Percentiles rank a stretch among this genome's conserved stretches.
Conservation (phyloP, 2,888 invertebrate species). For the Plebejus melissa region DNA sequence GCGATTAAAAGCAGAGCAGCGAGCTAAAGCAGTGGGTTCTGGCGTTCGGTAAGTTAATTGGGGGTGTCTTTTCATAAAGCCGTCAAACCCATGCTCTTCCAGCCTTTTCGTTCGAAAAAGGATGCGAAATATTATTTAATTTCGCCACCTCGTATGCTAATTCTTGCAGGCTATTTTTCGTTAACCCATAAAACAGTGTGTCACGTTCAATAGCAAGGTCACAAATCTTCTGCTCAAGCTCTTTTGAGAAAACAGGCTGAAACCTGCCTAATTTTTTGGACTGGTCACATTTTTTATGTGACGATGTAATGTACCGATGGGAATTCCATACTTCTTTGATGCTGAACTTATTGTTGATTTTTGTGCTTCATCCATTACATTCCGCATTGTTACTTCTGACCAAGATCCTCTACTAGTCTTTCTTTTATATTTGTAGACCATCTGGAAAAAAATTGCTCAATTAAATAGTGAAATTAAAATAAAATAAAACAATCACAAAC, state of each 20-base stretch:
- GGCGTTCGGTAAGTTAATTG: neutral
- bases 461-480: neutral
- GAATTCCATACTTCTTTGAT: neutral
- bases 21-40: neutral
- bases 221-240: conserved; percentile 5
- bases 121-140: no score
- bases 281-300: neutral
- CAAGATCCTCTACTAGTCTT: neutral
- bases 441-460: neutral
- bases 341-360: neutral
- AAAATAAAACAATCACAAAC: neutral
- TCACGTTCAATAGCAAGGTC: neutral
- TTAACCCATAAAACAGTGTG: no score
- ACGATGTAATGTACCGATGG: neutral
- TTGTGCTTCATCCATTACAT: neutral
- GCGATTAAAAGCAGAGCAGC: conserved; percentile 1
- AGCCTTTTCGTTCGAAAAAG: no score
- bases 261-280: conserved; percentile 8
- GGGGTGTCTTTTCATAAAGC: no score
- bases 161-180: neutral
- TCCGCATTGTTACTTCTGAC: neutral
- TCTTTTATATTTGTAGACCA: neutral
- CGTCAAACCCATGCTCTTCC: no score
- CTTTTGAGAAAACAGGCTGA: conserved; percentile 21
- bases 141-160: no score